These are phyloP conservation scores for Calyptomena viridis DNA, from an alignment of 2,113 vertebrate species.

Conservation along the genomic window DNA sequence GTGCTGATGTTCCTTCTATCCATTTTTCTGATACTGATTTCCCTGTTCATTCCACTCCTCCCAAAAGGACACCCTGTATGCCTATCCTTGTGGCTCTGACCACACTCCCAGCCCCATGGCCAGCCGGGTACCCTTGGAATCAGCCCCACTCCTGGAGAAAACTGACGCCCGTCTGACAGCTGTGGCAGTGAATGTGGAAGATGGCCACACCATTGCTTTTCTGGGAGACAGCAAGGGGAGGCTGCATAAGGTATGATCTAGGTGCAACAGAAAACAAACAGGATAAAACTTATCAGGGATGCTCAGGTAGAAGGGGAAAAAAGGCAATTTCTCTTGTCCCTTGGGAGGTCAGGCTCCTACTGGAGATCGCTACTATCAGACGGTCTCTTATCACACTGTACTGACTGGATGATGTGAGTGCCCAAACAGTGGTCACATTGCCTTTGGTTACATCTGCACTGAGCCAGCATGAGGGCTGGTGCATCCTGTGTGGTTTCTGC, in stretches of 20 bases:
- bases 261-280: neutral
- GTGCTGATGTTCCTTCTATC: neutral
- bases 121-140: slow-evolving; percentile 83
- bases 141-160: slow-evolving; percentile 84
- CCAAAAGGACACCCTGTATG: slow-evolving; percentile 88
- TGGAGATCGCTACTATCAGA: accelerated
- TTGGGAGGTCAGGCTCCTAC: neutral
- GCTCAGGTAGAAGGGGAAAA: neutral
- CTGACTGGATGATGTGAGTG: neutral
- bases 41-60: neutral
- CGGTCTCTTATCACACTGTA: neutral
- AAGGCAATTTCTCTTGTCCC: neutral
- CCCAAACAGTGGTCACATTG: accelerated
- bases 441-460: neutral
- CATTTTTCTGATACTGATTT: neutral
- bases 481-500: accelerated
- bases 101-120: slow-evolving; percentile 98
- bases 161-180: slow-evolving; percentile 86
- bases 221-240: slow-evolving; percentile 91
- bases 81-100: slow-evolving; percentile 96
- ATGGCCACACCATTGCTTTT: slow-evolving; percentile 88
- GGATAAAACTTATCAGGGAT: neutral
- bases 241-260: slow-evolving; percentile 85
- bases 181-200: slow-evolving; percentile 86
- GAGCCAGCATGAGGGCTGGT: neutral